Evolutionary conservation across 2,888 invertebrate genomes (phyloP).

Genomic region (Cheilosia scutellata): DNA sequence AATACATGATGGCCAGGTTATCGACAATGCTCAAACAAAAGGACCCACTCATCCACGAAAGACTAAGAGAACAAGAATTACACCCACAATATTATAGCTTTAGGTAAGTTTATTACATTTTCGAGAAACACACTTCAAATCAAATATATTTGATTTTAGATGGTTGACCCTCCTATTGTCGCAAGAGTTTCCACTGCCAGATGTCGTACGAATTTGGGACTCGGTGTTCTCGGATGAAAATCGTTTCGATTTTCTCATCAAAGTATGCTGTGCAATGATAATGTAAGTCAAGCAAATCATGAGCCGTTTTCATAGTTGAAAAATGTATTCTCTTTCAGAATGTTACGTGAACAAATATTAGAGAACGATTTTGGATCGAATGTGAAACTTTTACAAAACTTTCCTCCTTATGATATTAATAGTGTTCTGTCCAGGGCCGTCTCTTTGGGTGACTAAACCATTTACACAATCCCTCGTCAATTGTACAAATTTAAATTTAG

Average conservation of each 20-base stretch:
- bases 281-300: conserved; percentile 88
- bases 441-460: conserved; percentile 78
- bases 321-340: conserved; percentile 84
- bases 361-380: conserved; percentile 96
- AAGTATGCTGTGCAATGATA: conserved; percentile 98
- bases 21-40: conserved; percentile 90
- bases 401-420: conserved; percentile 94
- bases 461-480: conserved; percentile 58
- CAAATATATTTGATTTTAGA: conserved; percentile 81
- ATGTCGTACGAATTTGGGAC: conserved; percentile 99
- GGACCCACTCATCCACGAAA: conserved; percentile 91
- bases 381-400: conserved; percentile 97
- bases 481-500: conserved; percentile 70
- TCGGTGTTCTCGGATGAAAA: conserved; percentile 95
- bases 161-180: conserved; percentile 98
- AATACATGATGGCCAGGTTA: conserved; percentile 94
- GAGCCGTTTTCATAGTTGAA: neutral
- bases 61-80: conserved; percentile 92
- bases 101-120: conserved; percentile 85
- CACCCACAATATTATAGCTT: conserved; percentile 98
- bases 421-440: conserved; percentile 91
- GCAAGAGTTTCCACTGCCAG: conserved; percentile 98
- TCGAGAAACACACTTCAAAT: neutral
- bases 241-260: conserved; percentile 95
- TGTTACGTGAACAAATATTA: conserved; percentile 92